A percentile compares a stretch with the other conserved stretches of the same genome.
Evolutionary conservation across 2,888 invertebrate species (phyloP).

Genomic region (Sialis lutaria): DNA sequence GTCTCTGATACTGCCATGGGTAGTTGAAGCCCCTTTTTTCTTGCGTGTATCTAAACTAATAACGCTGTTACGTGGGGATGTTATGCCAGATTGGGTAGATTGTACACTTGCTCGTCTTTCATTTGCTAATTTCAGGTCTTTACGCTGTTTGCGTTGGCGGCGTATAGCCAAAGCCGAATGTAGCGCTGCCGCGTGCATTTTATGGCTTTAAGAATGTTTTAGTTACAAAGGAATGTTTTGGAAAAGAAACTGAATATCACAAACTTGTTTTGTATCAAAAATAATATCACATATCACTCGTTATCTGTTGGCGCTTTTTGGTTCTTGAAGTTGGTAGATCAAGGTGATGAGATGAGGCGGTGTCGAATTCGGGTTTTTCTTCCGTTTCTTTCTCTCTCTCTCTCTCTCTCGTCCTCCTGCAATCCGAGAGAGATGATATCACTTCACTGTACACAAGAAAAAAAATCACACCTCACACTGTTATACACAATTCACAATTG

Average conservation of each 20-base stretch:
- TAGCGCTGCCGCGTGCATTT: constrained; percentile 62
- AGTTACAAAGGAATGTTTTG: too few relatives aligned
- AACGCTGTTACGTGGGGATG: constrained; percentile 58
- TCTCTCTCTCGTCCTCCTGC: constrained; percentile 5
- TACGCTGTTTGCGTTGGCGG: constrained; percentile 70
- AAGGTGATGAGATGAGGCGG: too few relatives aligned
- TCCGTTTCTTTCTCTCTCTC: neutral
- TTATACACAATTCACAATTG: too few relatives aligned
- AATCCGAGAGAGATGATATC: constrained; percentile 7
- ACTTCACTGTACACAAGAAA: constrained; percentile 1
- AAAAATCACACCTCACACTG: too few relatives aligned
- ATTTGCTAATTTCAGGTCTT: constrained; percentile 54
- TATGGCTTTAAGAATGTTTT: constrained; percentile 7
- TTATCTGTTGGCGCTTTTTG: too few relatives aligned
- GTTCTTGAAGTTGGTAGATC: too few relatives aligned
- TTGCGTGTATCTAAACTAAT: constrained; percentile 41
- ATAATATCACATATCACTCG: too few relatives aligned
- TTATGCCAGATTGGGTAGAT: constrained; percentile 63
- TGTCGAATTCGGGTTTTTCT: too few relatives aligned
- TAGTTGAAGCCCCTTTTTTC: constrained; percentile 24
- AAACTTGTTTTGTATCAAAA: too few relatives aligned
- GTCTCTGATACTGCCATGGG: constrained; percentile 25
- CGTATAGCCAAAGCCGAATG: constrained; percentile 88
- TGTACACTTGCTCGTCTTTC: constrained; percentile 67
- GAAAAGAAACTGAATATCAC: too few relatives aligned